phyloP scores from a whole-genome alignment of 2,113 vertebrate genomes.

The Tetraodon nigroviridis region DNA sequence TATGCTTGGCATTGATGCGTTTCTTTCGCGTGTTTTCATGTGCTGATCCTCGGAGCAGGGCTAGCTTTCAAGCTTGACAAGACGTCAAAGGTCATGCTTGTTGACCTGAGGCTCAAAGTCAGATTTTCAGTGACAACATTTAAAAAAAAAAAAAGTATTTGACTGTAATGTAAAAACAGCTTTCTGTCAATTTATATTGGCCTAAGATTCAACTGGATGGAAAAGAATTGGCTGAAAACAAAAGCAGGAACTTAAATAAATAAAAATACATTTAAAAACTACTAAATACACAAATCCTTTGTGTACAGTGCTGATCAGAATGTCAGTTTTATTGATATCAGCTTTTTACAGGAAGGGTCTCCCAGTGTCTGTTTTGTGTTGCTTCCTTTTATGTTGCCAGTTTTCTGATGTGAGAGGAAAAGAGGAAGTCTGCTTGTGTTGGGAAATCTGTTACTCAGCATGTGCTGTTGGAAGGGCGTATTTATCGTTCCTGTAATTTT shows the following conservation, averaged over 20 bases:
- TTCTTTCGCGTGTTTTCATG: neutral
- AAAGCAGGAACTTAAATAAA: neutral
- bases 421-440: conserved; percentile 16
- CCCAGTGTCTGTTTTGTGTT: conserved; percentile 43
- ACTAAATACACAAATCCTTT: conserved; percentile 12
- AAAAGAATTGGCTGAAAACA: neutral
- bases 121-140: neutral
- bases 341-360: conserved; percentile 72
- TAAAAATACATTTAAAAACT: neutral
- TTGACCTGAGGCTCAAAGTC: neutral
- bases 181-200: too few species aligned
- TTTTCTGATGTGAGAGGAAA: conserved; percentile 30
- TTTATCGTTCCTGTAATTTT: conserved; percentile 34
- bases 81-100: neutral
- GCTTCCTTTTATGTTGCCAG: conserved; percentile 48
- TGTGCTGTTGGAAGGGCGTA: conserved; percentile 25
- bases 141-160: too few species aligned
- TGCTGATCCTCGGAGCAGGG: neutral
- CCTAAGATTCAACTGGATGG: too few species aligned
- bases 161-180: too few species aligned
- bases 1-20: too few species aligned
- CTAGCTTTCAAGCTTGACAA: neutral
- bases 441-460: too few species aligned
- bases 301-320: conserved; percentile 53
- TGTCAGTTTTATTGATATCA: conserved; percentile 70